phyloP scores from a whole-genome alignment of 2,113 vertebrate species.

The Eleginops maclovinus region DNA sequence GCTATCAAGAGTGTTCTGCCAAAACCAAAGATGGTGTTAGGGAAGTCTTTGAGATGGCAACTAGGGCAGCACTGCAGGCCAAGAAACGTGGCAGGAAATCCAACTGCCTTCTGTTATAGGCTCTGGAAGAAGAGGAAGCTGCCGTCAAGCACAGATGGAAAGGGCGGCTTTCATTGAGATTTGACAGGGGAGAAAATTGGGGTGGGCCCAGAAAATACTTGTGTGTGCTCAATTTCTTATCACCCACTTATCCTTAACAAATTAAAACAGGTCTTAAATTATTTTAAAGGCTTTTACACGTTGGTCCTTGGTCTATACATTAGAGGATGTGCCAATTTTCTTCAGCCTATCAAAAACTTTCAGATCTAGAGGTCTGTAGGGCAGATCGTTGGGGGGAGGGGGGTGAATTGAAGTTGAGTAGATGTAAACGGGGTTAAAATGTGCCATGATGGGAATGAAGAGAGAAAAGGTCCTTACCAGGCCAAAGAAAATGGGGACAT shows the following conservation, averaged over 20 bases:
- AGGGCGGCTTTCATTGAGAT: conserved; percentile 53
- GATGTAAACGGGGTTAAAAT: conserved; percentile 50
- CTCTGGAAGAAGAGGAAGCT: conserved; percentile 38
- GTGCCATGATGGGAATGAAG: conserved; percentile 65
- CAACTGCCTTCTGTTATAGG: conserved; percentile 81
- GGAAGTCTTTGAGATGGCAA: conserved; percentile 85
- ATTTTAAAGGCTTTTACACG: conserved; percentile 54
- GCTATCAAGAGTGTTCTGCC: conserved; percentile 87
- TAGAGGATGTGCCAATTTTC: conserved; percentile 59
- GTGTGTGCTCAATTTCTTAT: conserved; percentile 64
- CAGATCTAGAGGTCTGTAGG: conserved; percentile 39
- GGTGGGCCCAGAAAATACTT: conserved; percentile 44
- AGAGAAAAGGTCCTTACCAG: conserved; percentile 59
- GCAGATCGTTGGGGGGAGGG: conserved; percentile 28
- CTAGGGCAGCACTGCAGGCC: conserved; percentile 83
- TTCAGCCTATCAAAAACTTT: conserved; percentile 51
- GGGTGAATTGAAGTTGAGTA: conserved; percentile 45
- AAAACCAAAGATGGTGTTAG: conserved; percentile 85
- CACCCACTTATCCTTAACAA: conserved; percentile 52
- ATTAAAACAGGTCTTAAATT: conserved; percentile 45
- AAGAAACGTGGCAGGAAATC: conserved; percentile 81
- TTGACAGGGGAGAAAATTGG: conserved; percentile 54
- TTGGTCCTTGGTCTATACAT: conserved; percentile 46
- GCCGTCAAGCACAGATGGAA: conserved; percentile 58
- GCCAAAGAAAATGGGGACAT: conserved; percentile 66